A percentile compares a stretch with the other conserved stretches of the same genome.
These are phyloP conservation scores for Plecturocebus donacophilus DNA, from an alignment of 2,113 vertebrate genomes.

Conservation along the genomic window DNA sequence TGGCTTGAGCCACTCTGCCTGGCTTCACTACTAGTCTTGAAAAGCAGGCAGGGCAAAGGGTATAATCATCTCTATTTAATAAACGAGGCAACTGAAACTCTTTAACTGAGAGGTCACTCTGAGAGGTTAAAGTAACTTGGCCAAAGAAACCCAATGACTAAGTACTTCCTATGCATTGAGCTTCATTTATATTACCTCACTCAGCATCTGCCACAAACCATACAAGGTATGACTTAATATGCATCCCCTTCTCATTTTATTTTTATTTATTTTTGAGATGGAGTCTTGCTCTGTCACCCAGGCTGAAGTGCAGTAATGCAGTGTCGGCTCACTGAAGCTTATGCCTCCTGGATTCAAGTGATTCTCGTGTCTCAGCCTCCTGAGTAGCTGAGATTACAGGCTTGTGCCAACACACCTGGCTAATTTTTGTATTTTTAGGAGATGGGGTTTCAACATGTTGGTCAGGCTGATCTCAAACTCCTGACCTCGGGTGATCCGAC, in stretches of 20 bases:
- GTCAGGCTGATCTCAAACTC: neutral
- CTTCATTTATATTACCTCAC: neutral
- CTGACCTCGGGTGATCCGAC: neutral
- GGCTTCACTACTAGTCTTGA: neutral
- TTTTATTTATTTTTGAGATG: neutral
- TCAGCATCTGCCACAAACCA: neutral
- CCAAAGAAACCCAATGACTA: neutral
- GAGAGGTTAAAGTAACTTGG: neutral
- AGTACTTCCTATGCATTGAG: neutral
- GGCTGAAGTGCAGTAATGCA: neutral
- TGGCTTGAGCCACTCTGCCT: too few relatives aligned
- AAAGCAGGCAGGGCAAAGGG: neutral
- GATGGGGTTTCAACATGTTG: neutral
- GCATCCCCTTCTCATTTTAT: neutral
- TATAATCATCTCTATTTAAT: neutral
- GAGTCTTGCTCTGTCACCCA: neutral
- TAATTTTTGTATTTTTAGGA: neutral
- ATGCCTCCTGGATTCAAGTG: neutral
- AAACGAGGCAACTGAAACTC: neutral
- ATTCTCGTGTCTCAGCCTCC: neutral
- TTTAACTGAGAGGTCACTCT: neutral
- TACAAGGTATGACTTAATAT: neutral
- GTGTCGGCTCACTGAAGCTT: neutral
- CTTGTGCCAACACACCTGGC: neutral
- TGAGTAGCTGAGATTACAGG: neutral